phyloP scores from a whole-genome alignment of 2,113 vertebrate species.

The Eretmochelys imbricata region DNA sequence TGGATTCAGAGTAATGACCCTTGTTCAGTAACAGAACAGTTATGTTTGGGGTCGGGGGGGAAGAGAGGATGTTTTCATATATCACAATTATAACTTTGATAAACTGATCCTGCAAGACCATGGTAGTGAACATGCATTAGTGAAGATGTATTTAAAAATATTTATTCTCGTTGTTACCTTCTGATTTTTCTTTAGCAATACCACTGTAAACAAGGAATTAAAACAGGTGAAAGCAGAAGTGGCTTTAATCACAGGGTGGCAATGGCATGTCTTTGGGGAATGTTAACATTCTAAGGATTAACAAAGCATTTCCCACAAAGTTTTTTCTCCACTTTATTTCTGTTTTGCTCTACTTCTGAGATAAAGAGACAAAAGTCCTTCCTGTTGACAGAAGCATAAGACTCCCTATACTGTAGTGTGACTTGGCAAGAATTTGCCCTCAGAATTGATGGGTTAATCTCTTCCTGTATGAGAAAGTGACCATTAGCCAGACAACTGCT shows the following conservation, averaged over 20 bases:
- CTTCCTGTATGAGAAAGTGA: not conserved
- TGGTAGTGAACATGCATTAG: not conserved
- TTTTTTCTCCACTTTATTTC: slow-evolving; percentile 1
- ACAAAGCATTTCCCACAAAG: not conserved
- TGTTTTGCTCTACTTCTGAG: slow-evolving; percentile 13
- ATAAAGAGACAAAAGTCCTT: not conserved
- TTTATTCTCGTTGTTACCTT: not conserved
- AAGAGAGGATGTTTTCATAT: not conserved
- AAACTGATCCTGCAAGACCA: not conserved
- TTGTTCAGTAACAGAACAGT: not conserved
- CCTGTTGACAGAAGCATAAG: not conserved
- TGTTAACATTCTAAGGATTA: not conserved
- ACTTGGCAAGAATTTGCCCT: not conserved
- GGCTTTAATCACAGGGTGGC: not conserved
- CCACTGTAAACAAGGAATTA: not conserved
- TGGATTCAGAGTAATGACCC: not conserved
- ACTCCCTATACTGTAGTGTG: not conserved
- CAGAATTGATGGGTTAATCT: not conserved
- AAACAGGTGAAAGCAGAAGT: not conserved
- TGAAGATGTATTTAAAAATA: not conserved
- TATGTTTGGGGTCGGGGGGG: not conserved
- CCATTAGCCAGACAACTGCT: not conserved
- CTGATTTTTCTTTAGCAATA: not conserved
- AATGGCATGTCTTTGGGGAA: not conserved
- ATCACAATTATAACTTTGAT: rapidly evolving